Conservation (phyloP, 1,140 invertebrate species). For the Caenorhabditis remanei region DNA sequence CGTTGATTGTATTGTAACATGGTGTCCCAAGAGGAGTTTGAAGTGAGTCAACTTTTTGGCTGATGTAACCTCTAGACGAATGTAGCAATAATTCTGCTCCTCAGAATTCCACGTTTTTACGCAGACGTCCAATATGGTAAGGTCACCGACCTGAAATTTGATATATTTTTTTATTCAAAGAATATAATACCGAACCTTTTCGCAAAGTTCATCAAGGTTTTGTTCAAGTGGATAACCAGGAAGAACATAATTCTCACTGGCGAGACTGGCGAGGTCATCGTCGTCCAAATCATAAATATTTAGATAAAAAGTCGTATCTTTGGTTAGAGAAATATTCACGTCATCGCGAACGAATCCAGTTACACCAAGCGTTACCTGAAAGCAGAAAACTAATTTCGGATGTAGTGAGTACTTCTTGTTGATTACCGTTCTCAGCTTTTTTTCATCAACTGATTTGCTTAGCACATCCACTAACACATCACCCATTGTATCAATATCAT, state of each 20-base stretch:
- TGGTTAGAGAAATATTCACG: background rate
- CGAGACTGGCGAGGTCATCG: background rate
- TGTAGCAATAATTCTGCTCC: background rate
- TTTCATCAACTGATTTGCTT: background rate
- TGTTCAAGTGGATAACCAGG: background rate
- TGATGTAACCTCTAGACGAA: background rate
- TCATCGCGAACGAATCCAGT: background rate
- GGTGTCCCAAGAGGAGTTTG: background rate
- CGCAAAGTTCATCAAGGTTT: constrained; percentile 9
- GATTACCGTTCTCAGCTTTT: background rate
- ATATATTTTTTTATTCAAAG: background rate
- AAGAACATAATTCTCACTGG: background rate
- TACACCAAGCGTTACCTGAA: background rate
- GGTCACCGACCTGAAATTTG: background rate
- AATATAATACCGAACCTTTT: background rate
- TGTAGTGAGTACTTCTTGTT: background rate
- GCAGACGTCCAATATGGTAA: background rate
- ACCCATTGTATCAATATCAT: background rate
- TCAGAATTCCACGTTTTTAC: background rate
- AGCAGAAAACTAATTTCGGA: background rate
- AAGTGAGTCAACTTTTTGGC: background rate
- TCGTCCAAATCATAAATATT: background rate
- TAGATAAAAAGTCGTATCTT: background rate
- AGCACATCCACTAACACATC: constrained; percentile 13
- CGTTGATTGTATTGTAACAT: constrained; percentile 1